phyloP scores from a whole-genome alignment of 2,888 invertebrate genomes.

The Arenicola marina region DNA sequence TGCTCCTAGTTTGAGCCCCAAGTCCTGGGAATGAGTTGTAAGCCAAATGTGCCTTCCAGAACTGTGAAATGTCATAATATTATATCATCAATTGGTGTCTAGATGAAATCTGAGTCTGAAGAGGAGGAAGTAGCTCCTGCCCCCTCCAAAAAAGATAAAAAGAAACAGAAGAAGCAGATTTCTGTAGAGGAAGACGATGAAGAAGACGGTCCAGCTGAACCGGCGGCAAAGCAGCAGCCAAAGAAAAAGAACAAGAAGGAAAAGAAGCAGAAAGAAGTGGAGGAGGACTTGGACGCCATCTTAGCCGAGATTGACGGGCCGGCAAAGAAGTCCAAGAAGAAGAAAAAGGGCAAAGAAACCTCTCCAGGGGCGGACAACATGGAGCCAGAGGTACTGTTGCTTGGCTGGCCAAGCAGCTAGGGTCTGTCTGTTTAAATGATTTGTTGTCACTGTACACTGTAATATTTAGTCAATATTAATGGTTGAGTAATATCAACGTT shows the following conservation, averaged over 20 bases:
- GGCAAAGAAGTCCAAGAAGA: constrained; percentile 33
- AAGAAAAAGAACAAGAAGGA: constrained; percentile 13
- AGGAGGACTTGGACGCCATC: constrained; percentile 57
- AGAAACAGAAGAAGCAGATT: constrained; percentile 1
- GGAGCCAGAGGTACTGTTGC: not conserved
- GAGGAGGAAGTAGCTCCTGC: too few relatives aligned
- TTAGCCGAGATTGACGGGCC: constrained; percentile 52
- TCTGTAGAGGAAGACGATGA: not conserved
- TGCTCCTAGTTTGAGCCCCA: too few relatives aligned
- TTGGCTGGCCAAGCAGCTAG: too few relatives aligned
- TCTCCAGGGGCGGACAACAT: not conserved
- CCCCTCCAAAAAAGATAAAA: too few relatives aligned
- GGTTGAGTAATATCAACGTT: not conserved
- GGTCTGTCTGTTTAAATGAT: not conserved
- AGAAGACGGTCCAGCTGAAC: constrained; percentile 1
- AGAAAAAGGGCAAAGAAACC: constrained; percentile 26
- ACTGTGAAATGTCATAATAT: too few relatives aligned
- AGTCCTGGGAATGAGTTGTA: too few relatives aligned
- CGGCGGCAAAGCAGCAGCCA: not conserved
- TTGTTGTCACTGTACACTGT: too few relatives aligned
- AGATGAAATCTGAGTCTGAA: too few relatives aligned
- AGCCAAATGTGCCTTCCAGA: too few relatives aligned
- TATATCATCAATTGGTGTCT: too few relatives aligned
- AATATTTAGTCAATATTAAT: not conserved
- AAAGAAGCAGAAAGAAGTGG: constrained; percentile 19